phyloP scores from a whole-genome alignment of 2,888 invertebrate species.

The Trypoxylon attenuatum region DNA sequence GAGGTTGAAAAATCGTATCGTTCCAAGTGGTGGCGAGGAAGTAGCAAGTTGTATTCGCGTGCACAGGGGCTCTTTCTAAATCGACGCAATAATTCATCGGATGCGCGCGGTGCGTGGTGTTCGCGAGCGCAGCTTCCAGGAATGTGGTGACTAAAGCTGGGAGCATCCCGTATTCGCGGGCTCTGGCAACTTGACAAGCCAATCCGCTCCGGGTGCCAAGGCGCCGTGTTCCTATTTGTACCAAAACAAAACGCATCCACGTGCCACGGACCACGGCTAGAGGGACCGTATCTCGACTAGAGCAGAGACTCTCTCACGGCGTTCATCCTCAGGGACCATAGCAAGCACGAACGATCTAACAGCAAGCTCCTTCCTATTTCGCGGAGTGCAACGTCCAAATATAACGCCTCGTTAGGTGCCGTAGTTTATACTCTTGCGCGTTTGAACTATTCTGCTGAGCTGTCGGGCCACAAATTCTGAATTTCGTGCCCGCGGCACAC shows the following conservation, averaged over 20 bases:
- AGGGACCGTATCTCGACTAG: constrained; percentile 18
- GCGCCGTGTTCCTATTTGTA: constrained; percentile 71
- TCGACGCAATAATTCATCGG: constrained; percentile 61
- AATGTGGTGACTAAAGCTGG: constrained; percentile 58
- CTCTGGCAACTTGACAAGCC: constrained; percentile 73
- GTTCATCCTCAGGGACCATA: constrained; percentile 1
- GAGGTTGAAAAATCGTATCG: too few relatives aligned
- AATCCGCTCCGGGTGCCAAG: constrained; percentile 70
- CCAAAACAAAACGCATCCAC: constrained; percentile 68
- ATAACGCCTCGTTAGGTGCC: neutral
- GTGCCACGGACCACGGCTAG: constrained; percentile 41
- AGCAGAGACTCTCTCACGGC: neutral
- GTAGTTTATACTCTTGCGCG: neutral
- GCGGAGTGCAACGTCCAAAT: neutral
- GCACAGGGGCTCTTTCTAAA: constrained; percentile 47
- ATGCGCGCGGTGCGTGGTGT: constrained; percentile 24
- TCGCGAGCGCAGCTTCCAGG: constrained; percentile 49
- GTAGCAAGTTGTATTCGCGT: constrained; percentile 22
- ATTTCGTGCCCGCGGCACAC: too few relatives aligned
- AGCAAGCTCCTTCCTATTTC: neutral
- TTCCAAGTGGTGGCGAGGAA: too few relatives aligned
- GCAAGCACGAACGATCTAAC: neutral
- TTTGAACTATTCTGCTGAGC: neutral
- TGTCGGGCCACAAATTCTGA: neutral
- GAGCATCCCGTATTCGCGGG: constrained; percentile 56